Evolutionary conservation across 2,113 vertebrate species (phyloP), one percentile per base, ranked within the genome.

Genomic region (Mirza zaza): DNA sequence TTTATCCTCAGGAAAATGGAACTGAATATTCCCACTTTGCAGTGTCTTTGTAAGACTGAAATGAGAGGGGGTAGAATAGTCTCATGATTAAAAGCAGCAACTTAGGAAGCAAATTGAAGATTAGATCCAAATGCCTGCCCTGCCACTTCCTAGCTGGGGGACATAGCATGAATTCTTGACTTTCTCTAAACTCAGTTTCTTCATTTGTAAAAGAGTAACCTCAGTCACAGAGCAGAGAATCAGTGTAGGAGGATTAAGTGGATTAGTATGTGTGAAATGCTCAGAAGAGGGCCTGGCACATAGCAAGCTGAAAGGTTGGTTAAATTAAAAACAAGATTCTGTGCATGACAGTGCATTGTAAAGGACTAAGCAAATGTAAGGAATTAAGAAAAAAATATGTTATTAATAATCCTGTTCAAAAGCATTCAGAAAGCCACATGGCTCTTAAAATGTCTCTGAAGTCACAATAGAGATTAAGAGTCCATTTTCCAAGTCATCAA

Each of bases 341-440:
- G 15, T 85, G 68, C 61, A 94, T 70, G 55, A 89, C 77, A 82
- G 4, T 82, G 29, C 82, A 85, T 85, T 92, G 18, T 85, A 92
- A 88, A 93, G n/a, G 77, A 29, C 67, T 94, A 88, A 83, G 29
- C 82, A 96, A 97, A 87, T 71, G 27, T 59, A 80, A 94, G 87
- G 77, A 97, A 92, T 95, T 91, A 83, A 88, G 91, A n/a, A 92
- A 80, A 95, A 88, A 71, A 29, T 59, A 81, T 59, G 79, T 90
- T 95, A 90, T 91, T 98, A 96, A 97, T 92, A 98, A 97, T 5
- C 18, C 68, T 29, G 61, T 36, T 79, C 92, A 92, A 97, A 98
- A 97, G 94, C 50, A 81, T 95, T 70, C 90, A 92, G 89, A 96
- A 98, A 97, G 65, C 0, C 85, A 87, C 21, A 45, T 3, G 48